Evolutionary conservation across 1,140 invertebrate genomes (phyloP), one percentile per base, ranked within the genome.

Genomic region (Psix sp.): DNA sequence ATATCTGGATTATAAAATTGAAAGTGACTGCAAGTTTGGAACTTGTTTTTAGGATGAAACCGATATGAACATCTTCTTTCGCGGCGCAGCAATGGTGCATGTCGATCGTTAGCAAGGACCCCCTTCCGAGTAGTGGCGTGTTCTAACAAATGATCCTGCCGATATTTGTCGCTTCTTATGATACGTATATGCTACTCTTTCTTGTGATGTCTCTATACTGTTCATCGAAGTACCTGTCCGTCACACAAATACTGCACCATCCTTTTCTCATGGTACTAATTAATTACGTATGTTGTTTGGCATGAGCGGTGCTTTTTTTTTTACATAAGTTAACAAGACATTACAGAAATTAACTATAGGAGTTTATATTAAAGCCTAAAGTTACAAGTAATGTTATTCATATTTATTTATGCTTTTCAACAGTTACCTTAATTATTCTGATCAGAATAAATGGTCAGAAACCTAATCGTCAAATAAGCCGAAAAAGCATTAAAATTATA

Each of bases 101-200:
- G 72, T 63, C 65, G 72, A 70, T 75, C 72, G 60, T 75, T 75
- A 75, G 65, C 52, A 43, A 20, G 26, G 71, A 71, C 70, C 70
- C 54, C 75, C 71, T 77, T 57, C 56, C 43, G 59, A 63, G 66
- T 60, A 66, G 43, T 51, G 62, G 65, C 56, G 43, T 77, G 65
- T 77, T 49, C 54, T 74, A 70, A 76, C 59, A 76, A 72, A 76
- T 76, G 74, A 77, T 57, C 48, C 68, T 74, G 60, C 63, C 75
- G 75, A 74, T 77, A 71, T 65, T 67, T 68, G 57, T 68, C 59
- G 68, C 62, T 72, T 36, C 40, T 66, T 26, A 56, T 52, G 66
- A 77, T 71, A 46, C 68, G 59, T 65, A 14, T n/a, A n/a, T 31
- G 65, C 59, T 73, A 66, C 65, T 68, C 60, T 57, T 70, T 56